Conservation (phyloP, 2,113 vertebrate species). For the Pongo abelii region DNA sequence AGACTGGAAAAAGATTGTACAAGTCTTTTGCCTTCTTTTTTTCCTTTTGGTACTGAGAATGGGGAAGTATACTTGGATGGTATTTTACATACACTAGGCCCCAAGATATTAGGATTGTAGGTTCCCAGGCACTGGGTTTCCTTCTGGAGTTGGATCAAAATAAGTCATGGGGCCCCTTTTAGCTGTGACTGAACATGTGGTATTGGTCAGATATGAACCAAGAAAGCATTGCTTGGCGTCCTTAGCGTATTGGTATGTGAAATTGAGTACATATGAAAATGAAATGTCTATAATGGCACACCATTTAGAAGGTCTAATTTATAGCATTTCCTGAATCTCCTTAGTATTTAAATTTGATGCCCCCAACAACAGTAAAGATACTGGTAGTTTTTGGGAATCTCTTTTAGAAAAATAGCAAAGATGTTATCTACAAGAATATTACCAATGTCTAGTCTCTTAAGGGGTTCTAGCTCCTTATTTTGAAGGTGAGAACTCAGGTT, state of each 20-base stretch:
- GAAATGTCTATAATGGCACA: background rate
- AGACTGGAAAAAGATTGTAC: conserved; percentile 52
- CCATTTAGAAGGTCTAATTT: background rate
- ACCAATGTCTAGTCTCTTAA: background rate
- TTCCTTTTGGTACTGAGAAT: conserved; percentile 28
- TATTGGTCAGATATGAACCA: background rate
- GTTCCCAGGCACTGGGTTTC: background rate
- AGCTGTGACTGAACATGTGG: background rate
- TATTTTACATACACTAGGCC: background rate
- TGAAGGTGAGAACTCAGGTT: background rate
- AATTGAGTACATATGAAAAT: background rate
- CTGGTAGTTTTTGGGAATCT: background rate
- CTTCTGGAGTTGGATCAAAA: background rate
- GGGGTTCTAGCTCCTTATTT: background rate
- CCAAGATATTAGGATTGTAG: background rate
- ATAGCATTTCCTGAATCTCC: background rate
- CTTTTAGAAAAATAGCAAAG: background rate
- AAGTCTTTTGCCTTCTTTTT: conserved; percentile 47
- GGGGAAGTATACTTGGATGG: background rate
- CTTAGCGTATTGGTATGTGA: background rate
- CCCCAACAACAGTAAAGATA: background rate
- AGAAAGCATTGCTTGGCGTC: background rate
- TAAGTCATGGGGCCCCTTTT: fast-evolving
- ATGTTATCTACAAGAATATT: background rate
- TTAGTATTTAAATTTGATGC: background rate